Conservation (phyloP, 2,888 invertebrate species). For the Ctena decussata region DNA sequence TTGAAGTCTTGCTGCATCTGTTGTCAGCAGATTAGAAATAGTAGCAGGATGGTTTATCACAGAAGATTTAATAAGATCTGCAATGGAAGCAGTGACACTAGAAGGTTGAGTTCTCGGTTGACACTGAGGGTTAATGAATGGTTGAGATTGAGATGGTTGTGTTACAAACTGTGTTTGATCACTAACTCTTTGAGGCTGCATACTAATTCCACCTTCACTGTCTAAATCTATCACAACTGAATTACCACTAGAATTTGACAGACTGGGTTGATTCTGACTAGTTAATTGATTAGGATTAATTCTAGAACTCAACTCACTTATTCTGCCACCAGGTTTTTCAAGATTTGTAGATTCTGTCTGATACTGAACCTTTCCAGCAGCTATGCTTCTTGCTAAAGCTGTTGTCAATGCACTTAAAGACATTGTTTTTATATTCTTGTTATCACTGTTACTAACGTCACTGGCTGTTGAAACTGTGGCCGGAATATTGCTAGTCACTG, state of each 20-base stretch:
- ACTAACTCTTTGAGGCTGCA: neutral
- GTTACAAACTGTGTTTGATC: neutral
- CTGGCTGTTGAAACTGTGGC: neutral
- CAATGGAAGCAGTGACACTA: neutral
- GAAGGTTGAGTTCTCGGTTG: neutral
- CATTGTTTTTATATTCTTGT: neutral
- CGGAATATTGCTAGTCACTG: neutral
- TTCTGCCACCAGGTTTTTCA: neutral
- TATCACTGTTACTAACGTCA: neutral
- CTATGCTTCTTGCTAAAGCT: neutral
- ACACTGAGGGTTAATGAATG: neutral
- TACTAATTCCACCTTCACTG: neutral
- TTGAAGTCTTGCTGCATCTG: neutral
- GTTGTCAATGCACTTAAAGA: slow-evolving; percentile 3
- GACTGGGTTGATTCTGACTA: neutral
- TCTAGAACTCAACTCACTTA: neutral
- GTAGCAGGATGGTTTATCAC: neutral
- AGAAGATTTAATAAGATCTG: neutral
- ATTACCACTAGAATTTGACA: neutral
- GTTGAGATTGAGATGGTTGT: neutral
- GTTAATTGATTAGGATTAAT: neutral
- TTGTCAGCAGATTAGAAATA: neutral
- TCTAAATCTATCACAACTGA: neutral
- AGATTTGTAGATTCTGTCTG: neutral
- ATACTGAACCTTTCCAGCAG: neutral